Conservation (phyloP, 2,113 vertebrate genomes). For the Ptychochromis oligacanthus region DNA sequence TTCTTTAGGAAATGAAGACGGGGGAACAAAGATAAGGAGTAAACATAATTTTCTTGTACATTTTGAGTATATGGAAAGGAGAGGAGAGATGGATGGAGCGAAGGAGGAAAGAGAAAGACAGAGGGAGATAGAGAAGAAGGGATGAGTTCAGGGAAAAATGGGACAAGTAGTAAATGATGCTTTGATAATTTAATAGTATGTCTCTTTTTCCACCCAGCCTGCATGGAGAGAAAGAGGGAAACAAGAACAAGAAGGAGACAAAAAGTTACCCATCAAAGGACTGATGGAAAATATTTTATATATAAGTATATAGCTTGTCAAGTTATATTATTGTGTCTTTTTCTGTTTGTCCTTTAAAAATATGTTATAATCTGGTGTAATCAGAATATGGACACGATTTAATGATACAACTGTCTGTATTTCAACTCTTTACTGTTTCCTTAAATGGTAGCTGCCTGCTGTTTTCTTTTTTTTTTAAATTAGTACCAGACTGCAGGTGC, state of each 20-base stretch:
- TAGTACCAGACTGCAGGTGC: too few relatives aligned
- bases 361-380: too few relatives aligned
- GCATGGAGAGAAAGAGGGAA: constrained; percentile 44
- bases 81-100: constrained; percentile 3
- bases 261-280: background rate
- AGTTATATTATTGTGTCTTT: fast-evolving
- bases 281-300: background rate
- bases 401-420: too few relatives aligned
- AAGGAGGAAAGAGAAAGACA: constrained; percentile 1
- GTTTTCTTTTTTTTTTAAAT: too few relatives aligned
- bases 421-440: too few relatives aligned
- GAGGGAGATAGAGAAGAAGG: constrained; percentile 14
- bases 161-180: constrained; percentile 63
- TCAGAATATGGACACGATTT: too few relatives aligned
- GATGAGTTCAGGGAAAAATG: constrained; percentile 27
- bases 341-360: too few relatives aligned
- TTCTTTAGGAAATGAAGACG: constrained; percentile 37
- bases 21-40: constrained; percentile 26
- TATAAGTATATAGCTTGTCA: fast-evolving
- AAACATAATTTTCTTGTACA: constrained; percentile 61
- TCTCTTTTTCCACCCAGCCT: constrained; percentile 89
- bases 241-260: background rate
- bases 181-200: constrained; percentile 84
- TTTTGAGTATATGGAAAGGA: constrained; percentile 18
- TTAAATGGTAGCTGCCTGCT: too few relatives aligned